phyloP scores from a whole-genome alignment of 2,888 invertebrate species.

The Conomelus anceps region DNA sequence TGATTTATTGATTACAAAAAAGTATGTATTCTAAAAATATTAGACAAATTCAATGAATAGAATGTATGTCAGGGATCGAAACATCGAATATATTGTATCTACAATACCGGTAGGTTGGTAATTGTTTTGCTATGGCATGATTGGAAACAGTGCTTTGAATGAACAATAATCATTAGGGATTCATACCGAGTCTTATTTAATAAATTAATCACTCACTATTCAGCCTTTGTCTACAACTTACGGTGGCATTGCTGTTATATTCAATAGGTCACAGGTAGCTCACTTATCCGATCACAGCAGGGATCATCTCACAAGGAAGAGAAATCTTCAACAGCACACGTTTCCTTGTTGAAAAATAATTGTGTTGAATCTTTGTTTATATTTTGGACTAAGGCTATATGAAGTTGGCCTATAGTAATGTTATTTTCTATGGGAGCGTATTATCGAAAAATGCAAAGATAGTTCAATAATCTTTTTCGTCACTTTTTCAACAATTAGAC shows the following conservation, averaged over 20 bases:
- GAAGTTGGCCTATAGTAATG: no score
- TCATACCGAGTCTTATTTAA: not conserved
- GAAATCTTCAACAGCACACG: not conserved
- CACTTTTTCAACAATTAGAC: no score
- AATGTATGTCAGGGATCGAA: not conserved
- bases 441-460: no score
- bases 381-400: not conserved
- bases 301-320: not conserved
- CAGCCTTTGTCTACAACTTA: not conserved
- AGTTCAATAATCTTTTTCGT: no score
- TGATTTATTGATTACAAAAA: not conserved
- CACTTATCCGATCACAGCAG: not conserved
- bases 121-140: not conserved
- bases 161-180: not conserved
- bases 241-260: not conserved
- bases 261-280: not conserved
- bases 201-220: not conserved
- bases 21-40: not conserved
- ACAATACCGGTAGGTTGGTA: not conserved
- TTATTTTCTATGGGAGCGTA: no score
- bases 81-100: not conserved
- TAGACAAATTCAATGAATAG: not conserved
- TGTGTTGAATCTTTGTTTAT: not conserved
- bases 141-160: not conserved
- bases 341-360: not conserved